A percentile compares a stretch with the other conserved stretches of the same genome.
Evolutionary conservation across 2,797 vertebrate genomes (phyloP).

Genomic region (Periparus ater): DNA sequence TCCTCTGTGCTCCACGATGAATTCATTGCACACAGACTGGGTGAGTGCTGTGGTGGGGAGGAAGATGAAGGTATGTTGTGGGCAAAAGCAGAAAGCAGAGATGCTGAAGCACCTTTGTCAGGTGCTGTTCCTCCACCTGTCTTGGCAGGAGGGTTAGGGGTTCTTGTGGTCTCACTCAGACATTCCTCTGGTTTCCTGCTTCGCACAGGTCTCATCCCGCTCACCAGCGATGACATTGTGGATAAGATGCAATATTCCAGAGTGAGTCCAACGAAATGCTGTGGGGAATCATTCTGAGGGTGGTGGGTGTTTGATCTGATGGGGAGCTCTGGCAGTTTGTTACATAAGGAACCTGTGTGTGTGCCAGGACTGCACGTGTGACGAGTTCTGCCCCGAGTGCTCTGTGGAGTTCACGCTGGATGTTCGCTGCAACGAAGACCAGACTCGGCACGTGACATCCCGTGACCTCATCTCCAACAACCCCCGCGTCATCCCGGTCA

Average conservation of each 20-base stretch:
- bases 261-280: conserved; percentile 70
- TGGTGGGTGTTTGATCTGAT: background rate
- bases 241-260: conserved; percentile 98
- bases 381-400: conserved; percentile 97
- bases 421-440: conserved; percentile 93
- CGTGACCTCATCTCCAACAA: conserved; percentile 95
- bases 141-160: background rate
- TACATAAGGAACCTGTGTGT: background rate
- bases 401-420: conserved; percentile 95
- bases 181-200: background rate
- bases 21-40: conserved; percentile 95
- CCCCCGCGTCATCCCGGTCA: conserved; percentile 92
- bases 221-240: conserved; percentile 97
- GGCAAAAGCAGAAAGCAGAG: background rate
- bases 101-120: background rate
- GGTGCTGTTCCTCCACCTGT: fast-evolving
- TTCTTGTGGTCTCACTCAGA: background rate
- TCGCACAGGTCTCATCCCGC: conserved; percentile 88
- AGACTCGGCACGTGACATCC: conserved; percentile 95
- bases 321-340: background rate
- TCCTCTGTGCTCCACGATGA: conserved; percentile 97
- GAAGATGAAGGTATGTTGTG: fast-evolving
- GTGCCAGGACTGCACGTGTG: conserved; percentile 92
- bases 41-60: conserved; percentile 69
- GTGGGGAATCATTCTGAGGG: background rate